Base-by-base conservation (phyloP, 2,113 vertebrate species). In the Passer montanus region DNA sequence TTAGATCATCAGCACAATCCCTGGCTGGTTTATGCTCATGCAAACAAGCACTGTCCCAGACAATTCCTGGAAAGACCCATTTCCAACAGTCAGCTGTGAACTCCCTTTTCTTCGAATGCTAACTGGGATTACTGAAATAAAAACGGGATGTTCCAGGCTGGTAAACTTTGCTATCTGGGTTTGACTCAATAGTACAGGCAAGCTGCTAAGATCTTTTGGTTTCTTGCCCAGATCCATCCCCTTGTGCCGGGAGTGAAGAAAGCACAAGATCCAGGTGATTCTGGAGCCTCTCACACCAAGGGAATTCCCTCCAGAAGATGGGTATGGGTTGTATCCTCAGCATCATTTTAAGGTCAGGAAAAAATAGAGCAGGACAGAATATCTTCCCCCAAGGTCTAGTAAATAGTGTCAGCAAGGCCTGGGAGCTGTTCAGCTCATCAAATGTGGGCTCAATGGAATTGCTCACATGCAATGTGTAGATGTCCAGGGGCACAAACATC, bases 61-160 rank as follows among this genome's bases (percentile, higher is more conserved):
- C 43, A 92, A 28, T 84, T 92, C 83, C 79, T 94, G 83, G 73
- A 89, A 96, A 90, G 59, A 66, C 17, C 11, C 47, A 44, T 73
- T 90, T 63, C 33, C 58, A 68, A 12, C 5, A 64, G 43, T 13
- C 55, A 93, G 50, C 55, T 81, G 70, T 30, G 27, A 84, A 70
- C 30, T 95, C 60, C 20, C 23, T 87, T 93, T 89, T 44, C 76
- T 93, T 86, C 1, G 2, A 90, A 94, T 58, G 63, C 18, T 72
- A 17, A 41, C 81, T 1, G 15, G 69, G 59, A 73, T 74, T 30
- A 70, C 15, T 69, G 24, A 92, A 74, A 83, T 39, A 6, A 33
- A 66, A 80, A 67, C 53, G 39, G 20, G 39, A 50, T 15, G 2
- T 78, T 84, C 56, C 3, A 4, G 50, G 14, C 37, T 62, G 39